phyloP scores from a whole-genome alignment of 2,888 invertebrate genomes.

The Callosobruchus maculatus region DNA sequence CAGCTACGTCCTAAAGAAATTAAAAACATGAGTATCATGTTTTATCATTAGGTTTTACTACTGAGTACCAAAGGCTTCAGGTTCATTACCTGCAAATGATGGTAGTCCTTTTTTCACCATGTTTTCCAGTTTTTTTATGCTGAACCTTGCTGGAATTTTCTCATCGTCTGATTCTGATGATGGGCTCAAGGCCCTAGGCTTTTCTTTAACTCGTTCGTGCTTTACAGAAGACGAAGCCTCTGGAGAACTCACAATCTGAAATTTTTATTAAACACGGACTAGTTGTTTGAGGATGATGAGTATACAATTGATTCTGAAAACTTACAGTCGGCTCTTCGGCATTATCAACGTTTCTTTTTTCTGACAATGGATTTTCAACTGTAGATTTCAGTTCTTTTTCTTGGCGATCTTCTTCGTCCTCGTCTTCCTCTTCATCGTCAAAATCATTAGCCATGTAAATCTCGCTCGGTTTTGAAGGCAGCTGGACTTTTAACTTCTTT shows the following conservation, averaged over 20 bases:
- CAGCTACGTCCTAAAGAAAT: no score
- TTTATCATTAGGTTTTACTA: no score
- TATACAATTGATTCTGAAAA: not conserved
- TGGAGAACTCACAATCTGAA: not conserved
- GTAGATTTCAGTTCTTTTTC: not conserved
- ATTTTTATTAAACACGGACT: not conserved
- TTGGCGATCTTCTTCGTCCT: constrained; percentile 41
- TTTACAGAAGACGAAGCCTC: not conserved
- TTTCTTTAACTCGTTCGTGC: not conserved
- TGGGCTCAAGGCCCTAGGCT: not conserved
- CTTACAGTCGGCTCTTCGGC: not conserved
- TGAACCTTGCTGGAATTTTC: constrained; percentile 11
- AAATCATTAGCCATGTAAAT: constrained; percentile 31
- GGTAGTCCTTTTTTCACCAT: constrained; percentile 25
- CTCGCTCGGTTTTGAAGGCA: constrained; percentile 30
- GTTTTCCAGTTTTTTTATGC: constrained; percentile 27
- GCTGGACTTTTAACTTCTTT: constrained; percentile 53
- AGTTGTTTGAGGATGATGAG: no score
- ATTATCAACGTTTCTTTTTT: not conserved
- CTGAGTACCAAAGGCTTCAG: no score
- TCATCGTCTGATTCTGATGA: constrained; percentile 11
- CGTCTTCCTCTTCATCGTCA: constrained; percentile 51
- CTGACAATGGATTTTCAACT: not conserved
- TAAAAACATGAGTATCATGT: no score
- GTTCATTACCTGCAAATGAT: constrained; percentile 21